Percentiles rank a stretch among this genome's conserved stretches.
Evolutionary conservation across 1,140 invertebrate species (phyloP).

Genomic region (Helicoverpa armigera): DNA sequence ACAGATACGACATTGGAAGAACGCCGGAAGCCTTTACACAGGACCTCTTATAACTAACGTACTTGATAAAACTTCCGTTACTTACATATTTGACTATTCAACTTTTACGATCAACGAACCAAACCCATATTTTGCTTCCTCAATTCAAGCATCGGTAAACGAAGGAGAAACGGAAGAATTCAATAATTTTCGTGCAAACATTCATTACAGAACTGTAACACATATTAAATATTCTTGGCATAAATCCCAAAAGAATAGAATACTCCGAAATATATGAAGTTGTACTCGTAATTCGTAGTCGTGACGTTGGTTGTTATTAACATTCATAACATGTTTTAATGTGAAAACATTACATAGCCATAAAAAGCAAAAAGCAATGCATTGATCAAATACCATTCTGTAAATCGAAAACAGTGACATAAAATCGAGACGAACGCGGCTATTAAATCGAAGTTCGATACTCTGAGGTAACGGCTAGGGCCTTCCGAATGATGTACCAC

Average conservation of each 20-base stretch:
- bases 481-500: slow-evolving; percentile 37
- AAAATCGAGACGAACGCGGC: slow-evolving; percentile 20
- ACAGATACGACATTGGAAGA: slow-evolving; percentile 77
- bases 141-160: background rate
- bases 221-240: slow-evolving; percentile 35
- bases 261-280: slow-evolving; percentile 29
- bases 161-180: background rate
- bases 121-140: background rate
- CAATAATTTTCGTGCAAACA: slow-evolving; percentile 8
- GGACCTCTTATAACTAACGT: slow-evolving; percentile 30
- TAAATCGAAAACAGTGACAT: slow-evolving; percentile 33
- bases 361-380: slow-evolving; percentile 29
- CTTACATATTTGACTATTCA: slow-evolving; percentile 27
- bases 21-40: slow-evolving; percentile 71
- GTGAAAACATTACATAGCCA: slow-evolving; percentile 30
- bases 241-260: slow-evolving; percentile 39
- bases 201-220: slow-evolving; percentile 7
- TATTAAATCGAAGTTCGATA: slow-evolving; percentile 25
- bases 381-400: slow-evolving; percentile 26
- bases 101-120: slow-evolving; percentile 21
- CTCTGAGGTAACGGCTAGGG: slow-evolving; percentile 20
- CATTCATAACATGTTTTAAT: slow-evolving; percentile 30
- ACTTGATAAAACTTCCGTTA: slow-evolving; percentile 30
- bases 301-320: slow-evolving; percentile 22
- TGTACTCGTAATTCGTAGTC: slow-evolving; percentile 19